phyloP scores from a whole-genome alignment of 2,113 vertebrate genomes.

The Sapajus apella region DNA sequence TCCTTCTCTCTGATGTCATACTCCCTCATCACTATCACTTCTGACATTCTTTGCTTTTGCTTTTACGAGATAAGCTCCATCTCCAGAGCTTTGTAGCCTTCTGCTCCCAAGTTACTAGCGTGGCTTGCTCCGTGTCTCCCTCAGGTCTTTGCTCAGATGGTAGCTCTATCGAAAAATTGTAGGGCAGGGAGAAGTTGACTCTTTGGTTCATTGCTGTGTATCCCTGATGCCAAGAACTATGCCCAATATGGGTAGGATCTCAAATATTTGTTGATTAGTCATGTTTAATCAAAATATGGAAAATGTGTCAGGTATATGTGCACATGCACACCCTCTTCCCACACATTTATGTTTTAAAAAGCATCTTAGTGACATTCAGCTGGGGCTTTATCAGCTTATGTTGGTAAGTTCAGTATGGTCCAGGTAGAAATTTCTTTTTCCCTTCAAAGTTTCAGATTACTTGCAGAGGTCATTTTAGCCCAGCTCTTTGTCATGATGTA shows the following conservation, averaged over 20 bases:
- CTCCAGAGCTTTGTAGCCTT: neutral
- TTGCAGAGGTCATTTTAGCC: neutral
- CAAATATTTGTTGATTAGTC: neutral
- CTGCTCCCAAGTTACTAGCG: neutral
- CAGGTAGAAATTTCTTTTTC: neutral
- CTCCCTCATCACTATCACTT: neutral
- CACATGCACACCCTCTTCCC: neutral
- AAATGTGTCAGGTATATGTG: neutral
- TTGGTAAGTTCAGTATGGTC: neutral
- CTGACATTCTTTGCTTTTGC: neutral
- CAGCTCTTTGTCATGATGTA: neutral
- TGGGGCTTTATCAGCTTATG: neutral
- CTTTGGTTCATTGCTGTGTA: neutral
- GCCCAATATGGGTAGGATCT: neutral
- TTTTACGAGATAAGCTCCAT: neutral
- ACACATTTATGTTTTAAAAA: neutral
- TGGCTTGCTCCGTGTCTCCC: neutral
- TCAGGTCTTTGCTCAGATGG: neutral
- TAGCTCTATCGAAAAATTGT: neutral
- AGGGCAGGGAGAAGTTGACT: neutral
- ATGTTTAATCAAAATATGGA: neutral
- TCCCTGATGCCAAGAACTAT: neutral
- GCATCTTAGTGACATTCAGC: neutral
- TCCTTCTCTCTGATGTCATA: neutral
- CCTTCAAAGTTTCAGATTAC: neutral